A percentile compares a stretch with the other conserved stretches of the same genome.
These are phyloP conservation scores for Sycobia sp. DNA, from an alignment of 1,140 invertebrate species.

Conservation along the genomic window DNA sequence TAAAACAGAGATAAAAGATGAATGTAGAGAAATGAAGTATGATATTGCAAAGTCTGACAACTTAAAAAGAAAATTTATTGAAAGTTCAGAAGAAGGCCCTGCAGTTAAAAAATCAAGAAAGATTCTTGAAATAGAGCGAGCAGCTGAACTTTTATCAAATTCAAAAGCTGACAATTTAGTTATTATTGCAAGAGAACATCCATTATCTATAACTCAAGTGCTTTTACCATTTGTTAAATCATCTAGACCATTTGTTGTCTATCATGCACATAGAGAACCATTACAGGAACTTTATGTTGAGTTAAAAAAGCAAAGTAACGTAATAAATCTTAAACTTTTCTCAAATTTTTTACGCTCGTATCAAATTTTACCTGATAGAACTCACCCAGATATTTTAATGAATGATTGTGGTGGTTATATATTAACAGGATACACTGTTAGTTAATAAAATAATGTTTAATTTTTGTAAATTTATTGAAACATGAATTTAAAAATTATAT, in stretches of 20 bases:
- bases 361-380: slow-evolving; percentile 84
- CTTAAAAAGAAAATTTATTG: slow-evolving; percentile 30
- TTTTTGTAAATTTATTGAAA: no score
- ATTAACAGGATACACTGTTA: slow-evolving; percentile 69
- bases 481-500: neutral
- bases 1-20: no score
- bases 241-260: slow-evolving; percentile 85
- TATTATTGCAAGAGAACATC: slow-evolving; percentile 83
- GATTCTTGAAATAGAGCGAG: slow-evolving; percentile 69
- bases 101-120: slow-evolving; percentile 67
- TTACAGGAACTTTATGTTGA: slow-evolving; percentile 79
- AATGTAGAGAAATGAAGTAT: slow-evolving; percentile 28
- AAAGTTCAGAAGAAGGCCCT: slow-evolving; percentile 24
- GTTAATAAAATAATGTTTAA: slow-evolving; percentile 27
- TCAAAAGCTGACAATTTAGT: slow-evolving; percentile 78
- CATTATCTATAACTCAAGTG: slow-evolving; percentile 74
- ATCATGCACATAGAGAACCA: slow-evolving; percentile 78
- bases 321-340: slow-evolving; percentile 77
- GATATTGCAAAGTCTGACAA: slow-evolving; percentile 9
- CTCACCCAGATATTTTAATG: slow-evolving; percentile 83
- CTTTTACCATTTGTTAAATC: slow-evolving; percentile 77
- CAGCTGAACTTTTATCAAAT: slow-evolving; percentile 62
- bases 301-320: slow-evolving; percentile 72
- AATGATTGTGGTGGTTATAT: slow-evolving; percentile 77
- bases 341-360: slow-evolving; percentile 88